Base-by-base conservation (phyloP, 2,797 vertebrate genomes). In the Zalophus californianus region DNA sequence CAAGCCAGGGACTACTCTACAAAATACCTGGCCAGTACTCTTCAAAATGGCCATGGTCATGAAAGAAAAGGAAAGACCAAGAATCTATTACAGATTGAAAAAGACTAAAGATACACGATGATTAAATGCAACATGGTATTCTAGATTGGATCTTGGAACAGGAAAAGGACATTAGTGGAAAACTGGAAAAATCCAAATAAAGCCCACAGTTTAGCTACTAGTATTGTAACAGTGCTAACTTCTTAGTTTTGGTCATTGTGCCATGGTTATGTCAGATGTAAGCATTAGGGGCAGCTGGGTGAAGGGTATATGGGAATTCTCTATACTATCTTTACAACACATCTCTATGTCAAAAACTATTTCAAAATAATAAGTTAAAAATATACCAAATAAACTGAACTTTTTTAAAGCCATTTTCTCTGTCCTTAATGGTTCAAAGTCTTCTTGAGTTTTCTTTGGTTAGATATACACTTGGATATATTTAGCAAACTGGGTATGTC, bases 291-390 rank as follows among this genome's bases (percentile, higher is more conserved):
- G 21, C 86, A 78, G 73, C 29, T 86, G 29, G 2, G 4, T 27
- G 13, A 72, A 52, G 25, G 25, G 25, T 12, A 5, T 13, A 52
- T 4, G 9, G 35, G 32, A 73, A 87, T 87, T 72, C 6, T 92
- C 35, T 82, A 7, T 60, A 23, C 54, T n/a, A 27, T 72, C 41
- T 70, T 91, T 35, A 87, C 11, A 84, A 44, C 1, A 41, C 50
- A 50, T 50, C 18, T 20, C 13, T 5, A n/a, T 29, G 64, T 95
- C 58, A 87, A 95, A 80, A 91, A 86, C 14, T 73, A 27, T 38
- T 95, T 86, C 27, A 73, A 64, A 88, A 77, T 75, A 58, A 50
- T 60, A 77, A 68, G 60, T 84, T 84, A 16, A 92, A 87, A 66
- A 92, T 23, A 82, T 27, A 75, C 23, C 84, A 73, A 75, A 87